These are phyloP conservation scores for Hyposoter didymator DNA, from an alignment of 2,888 invertebrate species.

Conservation along the genomic window DNA sequence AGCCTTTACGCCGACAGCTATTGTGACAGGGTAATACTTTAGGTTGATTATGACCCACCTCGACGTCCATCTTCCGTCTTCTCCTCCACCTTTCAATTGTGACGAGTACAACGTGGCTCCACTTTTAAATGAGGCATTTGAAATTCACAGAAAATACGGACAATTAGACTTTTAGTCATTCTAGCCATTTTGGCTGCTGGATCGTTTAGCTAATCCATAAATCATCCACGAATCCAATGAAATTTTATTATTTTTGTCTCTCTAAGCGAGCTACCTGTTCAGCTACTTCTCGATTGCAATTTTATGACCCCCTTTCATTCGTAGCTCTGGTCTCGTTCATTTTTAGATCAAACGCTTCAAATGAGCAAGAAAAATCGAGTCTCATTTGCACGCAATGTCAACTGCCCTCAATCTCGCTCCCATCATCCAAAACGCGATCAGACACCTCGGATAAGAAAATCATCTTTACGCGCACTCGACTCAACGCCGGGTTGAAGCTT, in stretches of 20 bases:
- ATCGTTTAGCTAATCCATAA: background rate
- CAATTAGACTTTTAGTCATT: background rate
- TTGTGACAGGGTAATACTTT: slow-evolving; percentile 75
- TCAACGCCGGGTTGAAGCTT: slow-evolving; percentile 21
- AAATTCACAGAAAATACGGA: background rate
- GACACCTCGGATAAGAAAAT: slow-evolving; percentile 12
- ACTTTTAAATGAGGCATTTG: background rate
- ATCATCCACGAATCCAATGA: background rate
- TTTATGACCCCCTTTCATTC: background rate
- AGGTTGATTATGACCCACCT: slow-evolving; percentile 48
- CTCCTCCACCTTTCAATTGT: background rate
- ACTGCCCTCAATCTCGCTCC: background rate
- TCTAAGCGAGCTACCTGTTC: background rate
- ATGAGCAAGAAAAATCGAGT: background rate
- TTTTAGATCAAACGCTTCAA: slow-evolving; percentile 31
- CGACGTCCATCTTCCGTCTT: background rate
- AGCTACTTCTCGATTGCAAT: background rate
- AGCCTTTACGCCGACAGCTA: slow-evolving; percentile 76
- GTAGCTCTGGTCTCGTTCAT: background rate
- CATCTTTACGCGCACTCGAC: background rate
- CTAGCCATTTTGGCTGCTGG: background rate
- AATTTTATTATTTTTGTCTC: background rate
- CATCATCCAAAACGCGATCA: background rate
- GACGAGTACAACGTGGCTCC: background rate
- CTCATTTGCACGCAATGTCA: background rate